phyloP scores from a whole-genome alignment of 2,797 vertebrate genomes.

The Hybognathus amarus region DNA sequence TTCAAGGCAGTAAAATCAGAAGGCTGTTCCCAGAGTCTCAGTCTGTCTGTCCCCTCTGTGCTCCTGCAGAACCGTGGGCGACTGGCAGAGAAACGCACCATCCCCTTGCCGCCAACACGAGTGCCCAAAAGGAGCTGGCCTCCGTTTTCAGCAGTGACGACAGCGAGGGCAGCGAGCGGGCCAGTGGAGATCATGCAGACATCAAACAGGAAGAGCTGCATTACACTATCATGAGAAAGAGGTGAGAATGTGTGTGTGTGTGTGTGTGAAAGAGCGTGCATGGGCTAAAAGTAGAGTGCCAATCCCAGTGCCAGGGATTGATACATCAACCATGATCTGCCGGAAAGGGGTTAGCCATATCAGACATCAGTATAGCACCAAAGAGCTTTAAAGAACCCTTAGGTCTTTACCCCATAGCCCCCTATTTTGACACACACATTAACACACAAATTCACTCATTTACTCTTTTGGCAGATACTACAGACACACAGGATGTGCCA shows the following conservation, averaged over 20 bases:
- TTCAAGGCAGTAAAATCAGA: slow-evolving; percentile 30
- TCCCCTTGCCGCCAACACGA: slow-evolving; percentile 86
- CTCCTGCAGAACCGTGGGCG: slow-evolving; percentile 91
- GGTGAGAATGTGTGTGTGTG: slow-evolving; percentile 73
- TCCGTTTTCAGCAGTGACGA: slow-evolving; percentile 90
- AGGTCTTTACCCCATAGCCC: slow-evolving; percentile 26
- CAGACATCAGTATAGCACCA: slow-evolving; percentile 5
- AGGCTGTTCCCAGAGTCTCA: slow-evolving; percentile 53
- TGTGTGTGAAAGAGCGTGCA: background rate
- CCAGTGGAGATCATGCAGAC: slow-evolving; percentile 85
- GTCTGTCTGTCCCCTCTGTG: slow-evolving; percentile 57
- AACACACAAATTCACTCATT: slow-evolving; percentile 13
- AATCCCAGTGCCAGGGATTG: background rate
- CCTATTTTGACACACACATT: slow-evolving; percentile 47
- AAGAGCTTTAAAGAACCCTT: slow-evolving; percentile 14
- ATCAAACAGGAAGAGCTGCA: slow-evolving; percentile 92
- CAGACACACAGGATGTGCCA: slow-evolving; percentile 27
- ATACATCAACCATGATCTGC: slow-evolving; percentile 36
- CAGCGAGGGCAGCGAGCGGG: slow-evolving; percentile 86
- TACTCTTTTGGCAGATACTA: slow-evolving; percentile 27
- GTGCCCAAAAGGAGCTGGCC: slow-evolving; percentile 91
- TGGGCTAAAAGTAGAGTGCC: slow-evolving; percentile 9
- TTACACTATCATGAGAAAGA: slow-evolving; percentile 97
- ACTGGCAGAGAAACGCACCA: slow-evolving; percentile 95
- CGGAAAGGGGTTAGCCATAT: slow-evolving; percentile 30